These are phyloP conservation scores for Thyatira batis DNA, from an alignment of 2,888 invertebrate species.

Conservation along the genomic window DNA sequence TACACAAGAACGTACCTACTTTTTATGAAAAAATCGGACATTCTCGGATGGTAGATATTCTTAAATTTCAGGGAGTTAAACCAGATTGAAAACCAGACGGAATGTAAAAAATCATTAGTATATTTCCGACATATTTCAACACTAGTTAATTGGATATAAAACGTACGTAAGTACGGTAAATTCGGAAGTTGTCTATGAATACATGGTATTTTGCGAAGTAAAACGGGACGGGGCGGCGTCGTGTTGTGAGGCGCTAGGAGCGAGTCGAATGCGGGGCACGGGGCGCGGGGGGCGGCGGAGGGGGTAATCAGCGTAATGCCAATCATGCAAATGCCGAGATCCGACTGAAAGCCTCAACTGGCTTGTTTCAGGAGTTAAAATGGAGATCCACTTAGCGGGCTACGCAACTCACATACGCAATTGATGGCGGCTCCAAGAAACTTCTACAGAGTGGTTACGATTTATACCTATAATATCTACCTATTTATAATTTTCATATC, in stretches of 20 bases:
- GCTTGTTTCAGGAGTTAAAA: slow-evolving; percentile 83
- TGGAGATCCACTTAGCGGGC: slow-evolving; percentile 80
- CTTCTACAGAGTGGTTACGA: slow-evolving; percentile 14
- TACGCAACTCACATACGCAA: slow-evolving; percentile 81
- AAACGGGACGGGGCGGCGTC: slow-evolving; percentile 16
- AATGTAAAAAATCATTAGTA: no score
- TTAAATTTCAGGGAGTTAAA: no score
- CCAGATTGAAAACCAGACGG: no score
- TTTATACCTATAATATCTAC: no score
- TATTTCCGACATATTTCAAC: neutral
- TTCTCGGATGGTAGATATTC: no score
- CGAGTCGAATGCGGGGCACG: slow-evolving; percentile 9
- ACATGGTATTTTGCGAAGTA: slow-evolving; percentile 38
- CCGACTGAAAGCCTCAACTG: slow-evolving; percentile 80
- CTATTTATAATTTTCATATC: no score
- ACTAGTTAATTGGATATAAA: slow-evolving; percentile 39
- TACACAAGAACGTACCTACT: no score
- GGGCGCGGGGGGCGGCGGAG: slow-evolving; percentile 31
- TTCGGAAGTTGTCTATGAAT: slow-evolving; percentile 48
- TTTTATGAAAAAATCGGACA: no score
- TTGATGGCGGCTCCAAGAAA: slow-evolving; percentile 62
- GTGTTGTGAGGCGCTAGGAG: neutral
- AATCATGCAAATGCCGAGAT: slow-evolving; percentile 82
- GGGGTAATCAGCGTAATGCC: slow-evolving; percentile 79
- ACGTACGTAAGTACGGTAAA: slow-evolving; percentile 60